These are phyloP conservation scores for Seriola aureovittata DNA, from an alignment of 2,113 vertebrate species.

Conservation along the genomic window DNA sequence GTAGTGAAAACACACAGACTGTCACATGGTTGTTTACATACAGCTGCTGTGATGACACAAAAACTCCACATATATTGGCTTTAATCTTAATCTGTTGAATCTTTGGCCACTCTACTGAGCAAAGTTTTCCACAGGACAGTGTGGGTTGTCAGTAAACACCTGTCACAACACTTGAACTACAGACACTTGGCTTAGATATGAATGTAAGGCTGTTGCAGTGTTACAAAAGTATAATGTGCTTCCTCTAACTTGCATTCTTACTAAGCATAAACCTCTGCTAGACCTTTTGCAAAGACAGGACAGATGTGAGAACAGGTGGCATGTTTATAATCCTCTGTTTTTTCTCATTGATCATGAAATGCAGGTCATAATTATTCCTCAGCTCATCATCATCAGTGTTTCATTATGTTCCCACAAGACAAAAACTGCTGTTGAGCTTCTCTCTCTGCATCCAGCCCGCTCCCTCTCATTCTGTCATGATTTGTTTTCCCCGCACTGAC, in stretches of 20 bases:
- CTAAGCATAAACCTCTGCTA: neutral
- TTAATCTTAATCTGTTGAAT: too few relatives aligned
- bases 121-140: neutral
- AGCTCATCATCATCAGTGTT: neutral
- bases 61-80: too few relatives aligned
- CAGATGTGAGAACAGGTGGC: too few relatives aligned
- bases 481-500: slow-evolving; percentile 25
- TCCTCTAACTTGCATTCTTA: neutral
- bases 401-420: neutral
- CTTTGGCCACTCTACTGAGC: too few relatives aligned
- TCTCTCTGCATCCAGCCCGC: neutral
- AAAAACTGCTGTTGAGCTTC: neutral
- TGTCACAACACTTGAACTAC: too few relatives aligned
- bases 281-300: too few relatives aligned
- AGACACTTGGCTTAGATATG: neutral
- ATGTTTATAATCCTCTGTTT: neutral
- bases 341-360: neutral
- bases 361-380: neutral
- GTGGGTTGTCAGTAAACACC: neutral
- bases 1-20: too few relatives aligned
- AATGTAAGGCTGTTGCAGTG: neutral
- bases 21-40: too few relatives aligned
- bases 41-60: too few relatives aligned
- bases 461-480: slow-evolving; percentile 10
- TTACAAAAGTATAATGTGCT: neutral